Conservation (phyloP, 2,888 invertebrate genomes). For the Mechanitis messenoides region DNA sequence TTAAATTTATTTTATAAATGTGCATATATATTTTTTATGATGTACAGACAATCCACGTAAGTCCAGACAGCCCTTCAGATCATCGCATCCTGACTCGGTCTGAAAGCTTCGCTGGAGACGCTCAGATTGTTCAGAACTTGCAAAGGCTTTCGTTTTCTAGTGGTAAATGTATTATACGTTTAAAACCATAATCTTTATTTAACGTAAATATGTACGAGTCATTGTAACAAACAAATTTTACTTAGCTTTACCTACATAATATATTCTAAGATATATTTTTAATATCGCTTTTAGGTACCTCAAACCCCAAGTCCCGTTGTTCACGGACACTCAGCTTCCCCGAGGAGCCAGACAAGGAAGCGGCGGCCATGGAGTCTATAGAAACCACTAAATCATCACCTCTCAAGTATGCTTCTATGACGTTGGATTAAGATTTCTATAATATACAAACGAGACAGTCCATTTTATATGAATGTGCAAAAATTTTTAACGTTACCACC, state of each 20-base stretch:
- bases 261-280: not conserved
- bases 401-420: slow-evolving; percentile 47
- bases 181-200: not conserved
- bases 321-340: slow-evolving; percentile 76
- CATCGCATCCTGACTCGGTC: slow-evolving; percentile 78
- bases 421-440: too few species aligned
- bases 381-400: slow-evolving; percentile 68
- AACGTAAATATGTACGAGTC: slow-evolving; percentile 3
- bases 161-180: slow-evolving; percentile 35
- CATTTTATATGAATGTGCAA: too few species aligned
- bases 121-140: slow-evolving; percentile 83
- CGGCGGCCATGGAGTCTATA: slow-evolving; percentile 48
- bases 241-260: too few species aligned
- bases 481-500: too few species aligned
- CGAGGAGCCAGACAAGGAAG: slow-evolving; percentile 66
- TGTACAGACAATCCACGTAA: slow-evolving; percentile 66
- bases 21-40: slow-evolving; percentile 11
- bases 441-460: too few species aligned
- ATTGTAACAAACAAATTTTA: not conserved
- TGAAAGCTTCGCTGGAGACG: slow-evolving; percentile 88
- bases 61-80: slow-evolving; percentile 79
- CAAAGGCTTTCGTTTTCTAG: slow-evolving; percentile 68
- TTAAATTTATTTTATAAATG: not conserved
- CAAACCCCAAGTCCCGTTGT: slow-evolving; percentile 67
- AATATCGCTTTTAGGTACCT: slow-evolving; percentile 38